Evolutionary conservation across 2,113 vertebrate species (phyloP).

Genomic region (Myanophis thanlyinensis): DNA sequence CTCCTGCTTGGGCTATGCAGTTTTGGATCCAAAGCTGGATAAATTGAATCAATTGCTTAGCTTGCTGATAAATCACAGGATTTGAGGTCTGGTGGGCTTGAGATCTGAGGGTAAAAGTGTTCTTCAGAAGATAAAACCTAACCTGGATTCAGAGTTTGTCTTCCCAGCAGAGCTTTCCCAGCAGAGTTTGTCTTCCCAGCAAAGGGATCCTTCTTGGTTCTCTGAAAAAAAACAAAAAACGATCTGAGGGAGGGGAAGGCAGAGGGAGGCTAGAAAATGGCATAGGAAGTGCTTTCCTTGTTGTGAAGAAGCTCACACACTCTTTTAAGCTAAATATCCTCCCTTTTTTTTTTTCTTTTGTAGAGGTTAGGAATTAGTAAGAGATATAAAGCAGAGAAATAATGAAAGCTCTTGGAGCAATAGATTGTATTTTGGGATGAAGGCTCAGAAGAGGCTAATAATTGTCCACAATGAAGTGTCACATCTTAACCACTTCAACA

Average conservation of each 20-base stretch:
- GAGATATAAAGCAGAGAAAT: neutral
- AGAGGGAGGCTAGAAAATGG: neutral
- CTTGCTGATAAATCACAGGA: neutral
- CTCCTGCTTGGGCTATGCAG: too few species aligned
- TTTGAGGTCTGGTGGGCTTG: neutral
- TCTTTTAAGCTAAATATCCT: neutral
- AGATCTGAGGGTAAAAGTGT: neutral
- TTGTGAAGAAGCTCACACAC: neutral
- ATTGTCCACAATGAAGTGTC: conserved; percentile 8
- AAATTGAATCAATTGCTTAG: neutral
- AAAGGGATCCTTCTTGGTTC: neutral
- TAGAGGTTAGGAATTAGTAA: neutral
- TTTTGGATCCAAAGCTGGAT: neutral
- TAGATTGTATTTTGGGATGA: neutral
- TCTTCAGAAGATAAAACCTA: neutral
- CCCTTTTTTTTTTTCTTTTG: neutral
- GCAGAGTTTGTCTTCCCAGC: neutral
- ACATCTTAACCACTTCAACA: neutral
- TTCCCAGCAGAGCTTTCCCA: neutral
- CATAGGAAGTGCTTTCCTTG: neutral
- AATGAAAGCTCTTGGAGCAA: neutral
- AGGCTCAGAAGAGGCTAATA: conserved; percentile 4
- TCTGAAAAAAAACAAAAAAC: neutral
- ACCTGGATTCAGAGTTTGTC: neutral
- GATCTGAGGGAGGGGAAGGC: too few species aligned